A percentile compares a stretch with the other conserved stretches of the same genome.
Conservation (phyloP, 2,888 invertebrate genomes). For the Acronicta leporina region DNA sequence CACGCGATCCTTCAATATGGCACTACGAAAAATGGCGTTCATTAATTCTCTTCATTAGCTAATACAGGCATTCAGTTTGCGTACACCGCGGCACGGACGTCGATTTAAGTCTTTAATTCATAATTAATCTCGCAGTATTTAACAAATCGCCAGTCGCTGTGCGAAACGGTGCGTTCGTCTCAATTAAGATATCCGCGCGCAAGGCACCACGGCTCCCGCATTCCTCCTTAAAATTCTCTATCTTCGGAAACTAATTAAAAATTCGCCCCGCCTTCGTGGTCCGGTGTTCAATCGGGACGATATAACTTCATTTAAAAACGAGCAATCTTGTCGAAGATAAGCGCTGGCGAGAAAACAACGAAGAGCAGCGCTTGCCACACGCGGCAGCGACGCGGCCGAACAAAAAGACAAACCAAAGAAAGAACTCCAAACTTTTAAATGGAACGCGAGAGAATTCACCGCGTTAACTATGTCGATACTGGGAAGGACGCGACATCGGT, state of each 20-base stretch:
- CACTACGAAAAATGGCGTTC: slow-evolving; percentile 74
- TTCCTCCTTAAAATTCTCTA: slow-evolving; percentile 87
- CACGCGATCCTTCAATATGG: slow-evolving; percentile 76
- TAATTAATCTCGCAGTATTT: slow-evolving; percentile 79
- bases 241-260: slow-evolving; percentile 89
- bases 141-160: slow-evolving; percentile 79
- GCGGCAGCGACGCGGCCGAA: slow-evolving; percentile 75
- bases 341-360: slow-evolving; percentile 87
- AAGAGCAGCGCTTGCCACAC: slow-evolving; percentile 85
- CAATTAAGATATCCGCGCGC: slow-evolving; percentile 85
- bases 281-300: slow-evolving; percentile 86
- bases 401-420: slow-evolving; percentile 81
- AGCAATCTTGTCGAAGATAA: slow-evolving; percentile 88
- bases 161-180: slow-evolving; percentile 77
- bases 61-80: slow-evolving; percentile 67
- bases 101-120: slow-evolving; percentile 78
- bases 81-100: slow-evolving; percentile 62
- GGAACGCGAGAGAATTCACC: slow-evolving; percentile 87
- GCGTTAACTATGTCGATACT: slow-evolving; percentile 89
- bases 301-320: slow-evolving; percentile 89
- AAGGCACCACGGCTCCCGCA: slow-evolving; percentile 82
- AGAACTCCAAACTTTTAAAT: slow-evolving; percentile 84
- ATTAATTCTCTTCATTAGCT: slow-evolving; percentile 79
- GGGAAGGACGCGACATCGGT: slow-evolving; percentile 88
- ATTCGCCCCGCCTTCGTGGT: slow-evolving; percentile 85